Evolutionary conservation across 1,140 invertebrate species (phyloP).

Genomic region (Drosophila pallidifrons): DNA sequence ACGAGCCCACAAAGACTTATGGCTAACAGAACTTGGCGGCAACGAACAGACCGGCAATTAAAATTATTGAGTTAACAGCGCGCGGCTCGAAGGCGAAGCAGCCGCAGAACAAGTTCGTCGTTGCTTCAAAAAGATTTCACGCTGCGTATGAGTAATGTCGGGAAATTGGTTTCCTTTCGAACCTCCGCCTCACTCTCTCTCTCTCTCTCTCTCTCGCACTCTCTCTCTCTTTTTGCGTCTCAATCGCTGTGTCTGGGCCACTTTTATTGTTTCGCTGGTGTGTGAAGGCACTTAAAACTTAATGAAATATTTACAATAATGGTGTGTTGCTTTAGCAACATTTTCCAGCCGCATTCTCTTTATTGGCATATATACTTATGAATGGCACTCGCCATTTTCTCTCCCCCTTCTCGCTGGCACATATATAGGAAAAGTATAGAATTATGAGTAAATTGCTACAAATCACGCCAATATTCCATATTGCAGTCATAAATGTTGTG

Average conservation of each 20-base stretch:
- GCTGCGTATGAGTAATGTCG: conserved; percentile 77
- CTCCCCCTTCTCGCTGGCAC: not conserved
- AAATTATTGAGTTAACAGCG: conserved; percentile 62
- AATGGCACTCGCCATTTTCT: conserved; percentile 1
- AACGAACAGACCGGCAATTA: conserved; percentile 60
- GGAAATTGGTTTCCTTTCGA: conserved; percentile 37
- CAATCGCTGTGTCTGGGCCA: conserved; percentile 41
- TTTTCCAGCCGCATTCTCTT: conserved; percentile 48
- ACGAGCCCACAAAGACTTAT: conserved; percentile 29
- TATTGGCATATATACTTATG: not conserved
- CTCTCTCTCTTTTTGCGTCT: not conserved
- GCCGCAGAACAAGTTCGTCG: conserved; percentile 22
- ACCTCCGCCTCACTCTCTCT: not conserved
- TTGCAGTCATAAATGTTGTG: conserved; percentile 63
- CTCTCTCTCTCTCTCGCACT: not conserved
- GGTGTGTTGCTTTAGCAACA: conserved; percentile 63
- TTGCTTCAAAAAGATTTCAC: conserved; percentile 58
- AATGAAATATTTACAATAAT: conserved; percentile 83
- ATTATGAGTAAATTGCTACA: conserved; percentile 74
- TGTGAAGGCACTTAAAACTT: conserved; percentile 76
- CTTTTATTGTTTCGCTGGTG: conserved; percentile 74
- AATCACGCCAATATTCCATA: conserved; percentile 71
- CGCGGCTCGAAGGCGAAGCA: not conserved
- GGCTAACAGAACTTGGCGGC: conserved; percentile 30
- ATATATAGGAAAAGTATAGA: conserved; percentile 27